Evolutionary conservation across 2,888 invertebrate genomes (phyloP), one percentile per base, ranked within the genome.

Genomic region (Chrysodeixis includens): DNA sequence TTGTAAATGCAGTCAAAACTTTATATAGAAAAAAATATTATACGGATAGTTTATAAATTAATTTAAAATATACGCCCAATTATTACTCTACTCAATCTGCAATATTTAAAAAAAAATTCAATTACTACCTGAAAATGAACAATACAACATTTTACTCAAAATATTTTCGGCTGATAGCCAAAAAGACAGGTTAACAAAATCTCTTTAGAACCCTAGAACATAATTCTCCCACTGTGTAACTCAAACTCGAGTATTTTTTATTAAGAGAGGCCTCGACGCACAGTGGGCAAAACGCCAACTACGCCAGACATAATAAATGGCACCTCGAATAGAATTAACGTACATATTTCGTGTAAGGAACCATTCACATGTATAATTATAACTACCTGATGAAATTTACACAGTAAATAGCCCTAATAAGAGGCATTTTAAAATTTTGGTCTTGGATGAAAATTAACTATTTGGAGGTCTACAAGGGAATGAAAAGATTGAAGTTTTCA

Each of bases 231-330:
- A 46, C 2, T 12, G 32, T 32, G 55, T 58, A 58, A 56, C 8
- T 61, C 52, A 53, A 61, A n/a, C 9, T 44, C 1, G n/a, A 18
- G 20, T 22, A 22, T 58, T 74, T 62, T 58, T 72, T 63, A 63
- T 59, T 62, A 69, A 69, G 65, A 69, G 56, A 65, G 46, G 56
- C 59, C 67, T 66, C 60, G 69, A 78, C 81, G 84, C 83, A 82
- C 85, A 83, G 83, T 86, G 90, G 91, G 92, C 92, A 85, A 40
- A 30, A 49, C 56, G 87, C 90, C 91, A 90, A 80, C 78, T 65
- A 75, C 83, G 80, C 80, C 85, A 79, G 88, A 84, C 88, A 84
- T 85, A 86, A 90, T 87, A 86, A 89, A 91, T 86, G 86, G 72
- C 81, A 79, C 81, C 79, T 78, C 71, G 81, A 88, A 90, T 87